Evolutionary conservation across 2,113 vertebrate genomes (phyloP), one percentile per base, ranked within the genome.

Genomic region (Stigmatopora argus): DNA sequence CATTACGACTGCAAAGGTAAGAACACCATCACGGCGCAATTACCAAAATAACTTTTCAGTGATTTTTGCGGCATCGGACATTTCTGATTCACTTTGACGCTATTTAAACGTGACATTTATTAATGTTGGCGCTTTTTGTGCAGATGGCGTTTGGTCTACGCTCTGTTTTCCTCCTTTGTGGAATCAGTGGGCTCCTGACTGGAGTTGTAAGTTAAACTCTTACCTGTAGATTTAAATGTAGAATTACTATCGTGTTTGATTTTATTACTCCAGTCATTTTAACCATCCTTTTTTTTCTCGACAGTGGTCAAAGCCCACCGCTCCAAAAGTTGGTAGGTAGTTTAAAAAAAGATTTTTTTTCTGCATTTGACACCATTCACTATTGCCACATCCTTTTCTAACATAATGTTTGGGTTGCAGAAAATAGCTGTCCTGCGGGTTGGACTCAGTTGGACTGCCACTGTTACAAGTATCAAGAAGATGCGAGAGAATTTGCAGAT

Each of bases 371-470:
- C 52, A 26, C 3, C 21, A 14, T 14, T 12, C 15, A 26, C 0
- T 7, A 56, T 56, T 2, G 23, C 13, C 6, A 19, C 26, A 6
- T 55, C 8, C 19, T 12, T 10, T 18, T 58, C 34, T 2, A 38
- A 38, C 11, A 11, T 4, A n/a, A 44, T 18, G 14, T 44, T 44
- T 60, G 35, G 13, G 10, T 19, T 44, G 35, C 38, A 60, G 38
- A 6, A n/a, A 44, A 44, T 13, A 13, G 1, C 35, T 60, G 58
- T 21, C 58, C 58, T 8, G 11, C 21, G 7, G 58, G 58, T n/a
- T 60, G 58, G 58, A 60, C 58, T 41, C 58, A 23, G 58, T 44
- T 60, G 58, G 34, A 60, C 11, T 41, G 38, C 19, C n/a, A 15
- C 38, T 60, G 58, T 44, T 60, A 60, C 38, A 7, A 21, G 10